Evolutionary conservation across 2,888 invertebrate species (phyloP), one percentile per base, ranked within the genome.

Genomic region (Morpho deidamia): DNA sequence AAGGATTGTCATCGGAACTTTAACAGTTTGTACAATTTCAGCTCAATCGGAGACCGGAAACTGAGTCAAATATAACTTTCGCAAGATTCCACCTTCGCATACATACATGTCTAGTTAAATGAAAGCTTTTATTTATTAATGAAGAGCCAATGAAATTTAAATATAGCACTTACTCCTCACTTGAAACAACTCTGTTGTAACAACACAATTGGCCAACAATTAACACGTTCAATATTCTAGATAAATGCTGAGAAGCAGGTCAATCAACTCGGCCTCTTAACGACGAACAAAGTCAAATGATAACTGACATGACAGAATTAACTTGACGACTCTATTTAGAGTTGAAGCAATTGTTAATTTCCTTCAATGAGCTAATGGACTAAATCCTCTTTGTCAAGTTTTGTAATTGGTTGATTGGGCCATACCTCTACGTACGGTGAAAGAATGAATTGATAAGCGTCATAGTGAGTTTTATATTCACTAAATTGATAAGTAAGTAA

Each of bases 321-420:
- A 81, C 75, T 81, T 77, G 84, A 83, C 83, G 80, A 83, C 81
- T 82, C 81, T 83, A 87, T 87, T 86, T 84, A 74, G 79, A 80
- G 83, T 78, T 73, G 71, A 76, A 80, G 84, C 86, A 87, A 88
- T 87, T 87, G 87, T 88, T 87, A 88, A 88, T 88, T 88, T 86
- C 87, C 87, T 87, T 72, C 85, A 81, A 82, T 84, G 81, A 81
- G 71, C 83, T 87, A 88, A 87, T 87, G 82, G 88, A 68, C 76
- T 78, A 83, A 88, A 87, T 88, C 87, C 87, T 86, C 86, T 77
- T 70, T 68, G 72, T 73, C 69, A 76, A 74, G 68, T 72, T 76
- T 74, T 74, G 78, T 83, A 83, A 83, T 83, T 83, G 83, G 66
- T 68, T 66, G 67, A 68, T 65, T 66, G 67, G 54, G 53, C 63